A percentile compares a stretch with the other conserved stretches of the same genome.
Evolutionary conservation across 37 sponge, comb jelly and placozoan species (phyloP).

Genomic region (Halisarca cf. caerulea): DNA sequence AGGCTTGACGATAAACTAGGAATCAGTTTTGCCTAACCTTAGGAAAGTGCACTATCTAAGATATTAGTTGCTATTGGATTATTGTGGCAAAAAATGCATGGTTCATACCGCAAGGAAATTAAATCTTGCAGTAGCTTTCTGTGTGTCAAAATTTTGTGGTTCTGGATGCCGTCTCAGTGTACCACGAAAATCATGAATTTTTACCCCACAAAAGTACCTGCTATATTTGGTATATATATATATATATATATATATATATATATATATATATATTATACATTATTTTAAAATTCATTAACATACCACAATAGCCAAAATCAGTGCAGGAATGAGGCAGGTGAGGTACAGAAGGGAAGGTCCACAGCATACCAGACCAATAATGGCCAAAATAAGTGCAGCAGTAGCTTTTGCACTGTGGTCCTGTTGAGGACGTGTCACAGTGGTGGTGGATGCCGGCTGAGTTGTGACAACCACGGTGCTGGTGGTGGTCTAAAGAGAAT

Average conservation of each 20-base stretch:
- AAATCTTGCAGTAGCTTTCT: too few relatives aligned
- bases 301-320: neutral
- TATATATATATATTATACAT: neutral
- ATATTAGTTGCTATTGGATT: too few relatives aligned
- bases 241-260: neutral
- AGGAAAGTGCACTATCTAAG: too few relatives aligned
- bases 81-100: too few relatives aligned
- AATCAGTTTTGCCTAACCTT: too few relatives aligned
- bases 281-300: neutral
- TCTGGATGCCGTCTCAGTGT: too few relatives aligned
- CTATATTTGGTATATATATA: neutral
- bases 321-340: conserved; percentile 2
- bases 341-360: neutral
- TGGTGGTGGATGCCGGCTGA: neutral
- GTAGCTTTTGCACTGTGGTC: neutral
- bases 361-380: conserved; percentile 6
- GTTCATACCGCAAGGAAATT: too few relatives aligned
- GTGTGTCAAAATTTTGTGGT: too few relatives aligned
- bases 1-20: too few relatives aligned
- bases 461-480: neutral
- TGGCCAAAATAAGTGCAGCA: neutral
- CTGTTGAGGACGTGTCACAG: neutral
- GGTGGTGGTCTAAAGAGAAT: too few relatives aligned
- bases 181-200: too few relatives aligned
- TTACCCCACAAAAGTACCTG: too few relatives aligned